phyloP scores from a whole-genome alignment of 2,113 vertebrate species.

The Heterocephalus glaber region DNA sequence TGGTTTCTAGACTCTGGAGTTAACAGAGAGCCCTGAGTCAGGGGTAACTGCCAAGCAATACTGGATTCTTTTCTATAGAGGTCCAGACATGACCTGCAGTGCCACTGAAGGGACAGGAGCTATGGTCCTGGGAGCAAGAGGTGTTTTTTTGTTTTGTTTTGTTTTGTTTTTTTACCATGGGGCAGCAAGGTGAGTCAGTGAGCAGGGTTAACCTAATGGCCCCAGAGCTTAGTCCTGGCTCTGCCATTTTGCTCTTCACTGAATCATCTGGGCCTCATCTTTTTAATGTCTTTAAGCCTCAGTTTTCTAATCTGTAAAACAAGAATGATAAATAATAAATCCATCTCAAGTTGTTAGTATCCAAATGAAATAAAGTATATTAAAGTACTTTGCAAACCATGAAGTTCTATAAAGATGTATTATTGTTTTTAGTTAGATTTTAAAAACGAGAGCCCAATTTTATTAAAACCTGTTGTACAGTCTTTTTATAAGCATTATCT shows the following conservation, averaged over 20 bases:
- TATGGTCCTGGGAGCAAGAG: accelerated
- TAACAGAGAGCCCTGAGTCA: not conserved
- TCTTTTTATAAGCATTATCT: not conserved
- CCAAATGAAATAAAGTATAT: not conserved
- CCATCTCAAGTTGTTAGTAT: not conserved
- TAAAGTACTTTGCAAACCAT: not conserved
- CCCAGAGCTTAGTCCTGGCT: not conserved
- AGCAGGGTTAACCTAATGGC: accelerated
- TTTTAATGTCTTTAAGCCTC: not conserved
- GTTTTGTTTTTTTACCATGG: not conserved
- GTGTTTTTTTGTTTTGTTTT: not conserved
- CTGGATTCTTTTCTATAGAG: not conserved
- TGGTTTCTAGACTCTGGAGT: not conserved
- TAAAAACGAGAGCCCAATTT: not conserved
- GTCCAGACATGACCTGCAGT: not conserved
- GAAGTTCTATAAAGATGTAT: not conserved
- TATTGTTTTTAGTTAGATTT: not conserved
- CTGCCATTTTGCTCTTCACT: not conserved
- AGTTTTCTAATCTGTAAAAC: not conserved
- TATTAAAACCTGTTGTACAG: not conserved
- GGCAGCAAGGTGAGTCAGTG: not conserved
- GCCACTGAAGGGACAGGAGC: not conserved
- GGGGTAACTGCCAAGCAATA: no score
- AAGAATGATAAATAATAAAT: not conserved
- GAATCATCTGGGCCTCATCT: not conserved